Evolutionary conservation across 1,140 invertebrate genomes (phyloP), one percentile per base, ranked within the genome.

Genomic region (Latrodectus geometricus): DNA sequence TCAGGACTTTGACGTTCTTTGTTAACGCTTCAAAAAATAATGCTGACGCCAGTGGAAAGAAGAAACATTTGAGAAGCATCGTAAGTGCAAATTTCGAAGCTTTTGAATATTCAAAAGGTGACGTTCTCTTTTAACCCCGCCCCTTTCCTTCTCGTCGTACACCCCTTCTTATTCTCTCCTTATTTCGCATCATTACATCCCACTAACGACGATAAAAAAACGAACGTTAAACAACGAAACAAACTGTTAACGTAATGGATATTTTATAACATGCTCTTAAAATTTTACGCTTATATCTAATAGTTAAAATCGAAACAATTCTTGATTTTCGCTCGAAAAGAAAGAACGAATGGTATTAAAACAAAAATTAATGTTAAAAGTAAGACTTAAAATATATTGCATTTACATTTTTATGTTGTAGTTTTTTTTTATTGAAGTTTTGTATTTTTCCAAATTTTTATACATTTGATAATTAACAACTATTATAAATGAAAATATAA

Each of bases 1-100:
- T 66, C 82, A 76, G 56, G 82, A 76, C 82, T 84, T 84, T 84
- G 82, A 84, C 82, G 68, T 84, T 69, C 82, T 84, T 84, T 84
- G 82, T 84, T 84, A 84, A 84, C 82, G 82, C 82, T 76, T 84
- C 82, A 84, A 84, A 84, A 84, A 84, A 84, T 84, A 76, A 75
- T 23, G 82, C 82, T 84, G 72, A 84, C 73, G 82, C 56, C 50
- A 73, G 56, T 50, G 20, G 72, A 83, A 83, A 66, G 35, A 61
- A 69, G 73, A 76, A 75, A 84, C 52, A 52, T 74, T 84, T 73
- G 68, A 84, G 82, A 75, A 61, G 72, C 65, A 76, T 52, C 65
- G 73, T 76, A 84, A 84, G 82, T 84, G 82, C 54, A 65, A 84
- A 84, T 84, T 84, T 84, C 21, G 72, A 61, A 76, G 21, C 82